Percentiles rank a stretch among this genome's conserved stretches.
Conservation (phyloP, 2,113 vertebrate genomes). For the Chionodraco myersi region DNA sequence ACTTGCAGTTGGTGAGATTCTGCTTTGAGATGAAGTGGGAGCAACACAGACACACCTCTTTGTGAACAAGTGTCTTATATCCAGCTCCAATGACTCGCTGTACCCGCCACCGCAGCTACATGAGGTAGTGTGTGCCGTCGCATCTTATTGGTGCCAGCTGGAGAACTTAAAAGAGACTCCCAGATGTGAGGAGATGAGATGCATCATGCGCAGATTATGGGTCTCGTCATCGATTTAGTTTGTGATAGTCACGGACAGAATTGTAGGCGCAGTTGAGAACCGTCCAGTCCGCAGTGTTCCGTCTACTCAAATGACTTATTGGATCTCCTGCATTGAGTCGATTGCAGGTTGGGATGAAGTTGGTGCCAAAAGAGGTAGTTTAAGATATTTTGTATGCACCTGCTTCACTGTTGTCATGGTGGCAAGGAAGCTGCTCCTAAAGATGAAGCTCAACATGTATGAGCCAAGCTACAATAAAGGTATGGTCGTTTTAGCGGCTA, state of each 20-base stretch:
- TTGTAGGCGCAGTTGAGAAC: not conserved
- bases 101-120: conserved; percentile 42
- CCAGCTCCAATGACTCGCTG: conserved; percentile 3
- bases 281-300: not conserved
- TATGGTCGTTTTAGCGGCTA: too few relatives aligned
- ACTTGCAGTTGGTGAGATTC: not conserved
- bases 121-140: conserved; percentile 28
- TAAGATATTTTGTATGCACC: not conserved
- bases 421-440: not conserved
- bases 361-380: not conserved
- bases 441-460: not conserved
- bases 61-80: not conserved
- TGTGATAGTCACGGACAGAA: not conserved
- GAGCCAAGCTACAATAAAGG: too few relatives aligned
- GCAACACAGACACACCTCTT: conserved; percentile 2
- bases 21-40: not conserved
- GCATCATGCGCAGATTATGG: not conserved
- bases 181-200: conserved; percentile 15
- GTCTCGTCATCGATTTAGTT: not conserved
- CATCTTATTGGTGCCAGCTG: conserved; percentile 41
- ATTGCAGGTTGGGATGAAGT: not conserved
- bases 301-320: not conserved
- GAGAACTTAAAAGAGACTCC: not conserved
- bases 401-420: not conserved
- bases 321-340: not conserved